phyloP scores from a whole-genome alignment of 2,888 invertebrate genomes.

The Pimpla rufipes region DNA sequence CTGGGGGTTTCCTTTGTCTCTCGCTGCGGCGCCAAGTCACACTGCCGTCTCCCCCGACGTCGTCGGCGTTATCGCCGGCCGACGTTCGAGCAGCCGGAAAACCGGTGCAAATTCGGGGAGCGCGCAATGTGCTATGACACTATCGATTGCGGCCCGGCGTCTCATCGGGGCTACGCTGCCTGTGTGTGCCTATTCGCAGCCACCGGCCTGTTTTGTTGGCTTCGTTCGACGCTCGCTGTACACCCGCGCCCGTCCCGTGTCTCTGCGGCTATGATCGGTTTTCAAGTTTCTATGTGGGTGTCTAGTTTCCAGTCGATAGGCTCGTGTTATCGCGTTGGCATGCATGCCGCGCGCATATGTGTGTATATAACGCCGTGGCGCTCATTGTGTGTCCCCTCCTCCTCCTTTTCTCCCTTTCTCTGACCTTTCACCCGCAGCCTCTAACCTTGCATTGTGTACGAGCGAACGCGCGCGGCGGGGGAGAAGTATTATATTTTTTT shows the following conservation, averaged over 20 bases:
- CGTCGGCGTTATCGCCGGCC: not conserved
- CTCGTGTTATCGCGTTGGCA: conserved; percentile 17
- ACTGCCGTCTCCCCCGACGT: too few species aligned
- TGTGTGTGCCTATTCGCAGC: conserved; percentile 7
- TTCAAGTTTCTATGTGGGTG: conserved; percentile 27
- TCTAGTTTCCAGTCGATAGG: conserved; percentile 21
- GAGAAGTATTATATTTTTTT: not conserved
- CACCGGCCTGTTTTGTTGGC: conserved; percentile 24
- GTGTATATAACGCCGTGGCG: not conserved
- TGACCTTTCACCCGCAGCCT: conserved; percentile 27
- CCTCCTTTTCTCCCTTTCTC: conserved; percentile 9
- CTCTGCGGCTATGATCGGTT: not conserved
- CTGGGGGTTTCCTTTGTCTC: not conserved
- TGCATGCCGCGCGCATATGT: conserved; percentile 5
- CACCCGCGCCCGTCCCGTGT: not conserved
- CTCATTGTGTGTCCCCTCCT: conserved; percentile 1
- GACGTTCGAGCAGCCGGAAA: conserved; percentile 73
- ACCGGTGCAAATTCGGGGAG: conserved; percentile 63
- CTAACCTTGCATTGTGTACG: not conserved
- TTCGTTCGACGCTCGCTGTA: not conserved
- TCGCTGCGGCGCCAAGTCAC: not conserved
- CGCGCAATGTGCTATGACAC: conserved; percentile 55
- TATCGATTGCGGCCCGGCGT: conserved; percentile 66
- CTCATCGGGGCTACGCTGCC: conserved; percentile 9
- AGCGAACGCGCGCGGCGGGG: not conserved